Base-by-base conservation (phyloP, 2,888 invertebrate genomes). In the Xylocampa areola region DNA sequence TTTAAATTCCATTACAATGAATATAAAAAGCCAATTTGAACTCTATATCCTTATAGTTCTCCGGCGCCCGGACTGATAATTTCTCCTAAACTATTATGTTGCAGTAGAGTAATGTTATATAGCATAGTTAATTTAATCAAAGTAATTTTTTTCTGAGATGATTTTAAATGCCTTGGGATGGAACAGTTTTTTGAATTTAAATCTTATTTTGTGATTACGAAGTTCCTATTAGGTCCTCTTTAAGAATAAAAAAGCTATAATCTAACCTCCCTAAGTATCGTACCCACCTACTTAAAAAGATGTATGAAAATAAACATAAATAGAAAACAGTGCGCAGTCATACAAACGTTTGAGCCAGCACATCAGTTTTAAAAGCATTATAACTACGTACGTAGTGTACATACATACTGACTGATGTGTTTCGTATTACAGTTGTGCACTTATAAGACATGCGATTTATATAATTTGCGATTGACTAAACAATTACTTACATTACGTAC, bases 1-100 rank as follows among this genome's bases (percentile, higher is more conserved):
- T 89, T 90, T 89, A 87, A 89, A 90, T 89, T 87, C 86, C 84
- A 89, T 88, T 89, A 86, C 82, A 85, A 78, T 83, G 81, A 84
- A 86, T 87, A 86, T 88, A 87, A 88, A 88, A 89, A 84, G 86
- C 81, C 84, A 85, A 88, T 88, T 87, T 82, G 77, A 84, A 82
- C 80, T 82, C 79, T 82, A 79, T 82, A 80, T 79, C 58, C 67
- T 64, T 59, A 44, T 53, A 71, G 71, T 57, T 61, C 73, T 69
- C 54, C 63, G 55, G 75, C 66, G 64, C 68, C 66, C 51, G 69
- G 67, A 68, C 68, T 73, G 76, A 80, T 84, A 80, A 79, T 84
- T 82, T 80, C 75, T 73, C 73, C 72, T 51, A 66, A 76, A 73
- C 71, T 74, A 65, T 73, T 65, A 69, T 70, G 50, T 60, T 72